Base-by-base conservation (phyloP, 2,113 vertebrate genomes). In the Amphilophus citrinellus region DNA sequence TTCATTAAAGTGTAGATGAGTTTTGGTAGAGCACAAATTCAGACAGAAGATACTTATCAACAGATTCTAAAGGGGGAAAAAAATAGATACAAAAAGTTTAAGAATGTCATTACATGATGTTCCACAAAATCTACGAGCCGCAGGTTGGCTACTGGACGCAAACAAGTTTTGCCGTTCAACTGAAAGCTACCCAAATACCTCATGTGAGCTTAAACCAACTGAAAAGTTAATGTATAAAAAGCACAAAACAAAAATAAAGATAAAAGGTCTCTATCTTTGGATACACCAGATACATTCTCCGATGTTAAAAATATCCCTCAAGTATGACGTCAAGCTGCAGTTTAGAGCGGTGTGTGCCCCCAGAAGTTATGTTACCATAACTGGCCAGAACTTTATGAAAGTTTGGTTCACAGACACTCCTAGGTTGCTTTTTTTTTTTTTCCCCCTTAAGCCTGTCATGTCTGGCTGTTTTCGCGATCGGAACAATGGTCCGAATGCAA, bases 271-370 rank as follows among this genome's bases (percentile, higher is more conserved):
- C 68, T 20, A 75, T 92, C 80, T 92, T 95, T 89, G 88, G 87
- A 63, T 88, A 7, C 2, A 71, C 44, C 60, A 24, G 50, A 71
- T 87, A 92, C 88, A 89, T 93, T 92, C 85, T 59, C 84, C 75
- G 10, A 30, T 81, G 61, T 60, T 83, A 63, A 77, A 87, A 80
- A 80, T 35, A 77, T 80, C 76, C 56, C 63, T 81, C 57, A 22
- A 22, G 37, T 77, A 84, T 63, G 76, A 62, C 44, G 24, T 71
- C 6, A 50, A 79, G 85, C 79, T 85, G 82, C 61, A 75, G 83
- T 77, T 85, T 80, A 88, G 89, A 90, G 75, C 60, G 27, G 27
- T 50, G 53, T 63, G 47, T 78, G 53, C 9, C 4, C 20, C n/a
- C 58, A 59, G 57, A 5, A n/a, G 56, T 4, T 20, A 3, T 15